Evolutionary conservation across 2,797 vertebrate genomes (phyloP).

Genomic region (Pagetopsis macropterus): DNA sequence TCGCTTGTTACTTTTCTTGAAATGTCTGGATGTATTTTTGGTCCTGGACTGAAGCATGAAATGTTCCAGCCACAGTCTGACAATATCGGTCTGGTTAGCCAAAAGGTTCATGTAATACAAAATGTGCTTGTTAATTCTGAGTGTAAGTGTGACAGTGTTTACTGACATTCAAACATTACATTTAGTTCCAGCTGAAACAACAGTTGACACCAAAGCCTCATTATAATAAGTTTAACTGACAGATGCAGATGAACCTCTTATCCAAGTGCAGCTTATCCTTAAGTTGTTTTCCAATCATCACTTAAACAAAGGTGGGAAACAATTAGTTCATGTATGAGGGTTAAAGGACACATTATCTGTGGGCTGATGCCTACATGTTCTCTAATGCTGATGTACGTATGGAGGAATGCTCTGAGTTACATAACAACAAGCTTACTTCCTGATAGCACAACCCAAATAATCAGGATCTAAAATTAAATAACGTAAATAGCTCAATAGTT

Average conservation of each 20-base stretch:
- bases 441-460: slow-evolving; percentile 61
- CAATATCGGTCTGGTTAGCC: slow-evolving; percentile 11
- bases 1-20: slow-evolving; percentile 60
- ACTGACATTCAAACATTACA: neutral
- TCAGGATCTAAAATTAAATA: slow-evolving; percentile 38
- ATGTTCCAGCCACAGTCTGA: slow-evolving; percentile 31
- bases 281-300: slow-evolving; percentile 15
- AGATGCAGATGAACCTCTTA: slow-evolving; percentile 2
- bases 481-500: slow-evolving; percentile 22
- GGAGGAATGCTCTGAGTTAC: slow-evolving; percentile 47
- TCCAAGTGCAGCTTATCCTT: slow-evolving; percentile 10
- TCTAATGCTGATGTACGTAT: slow-evolving; percentile 29
- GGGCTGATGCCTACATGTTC: slow-evolving; percentile 6
- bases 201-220: neutral
- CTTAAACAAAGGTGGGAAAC: neutral
- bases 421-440: slow-evolving; percentile 38
- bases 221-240: neutral
- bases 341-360: slow-evolving; percentile 28
- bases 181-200: slow-evolving; percentile 4
- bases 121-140: slow-evolving; percentile 10
- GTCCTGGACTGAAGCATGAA: slow-evolving; percentile 34
- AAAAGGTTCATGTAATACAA: slow-evolving; percentile 14
- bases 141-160: neutral
- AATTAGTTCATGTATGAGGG: neutral
- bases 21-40: slow-evolving; percentile 63